Conservation (phyloP, 2,888 invertebrate species). For the Molanna angustata region DNA sequence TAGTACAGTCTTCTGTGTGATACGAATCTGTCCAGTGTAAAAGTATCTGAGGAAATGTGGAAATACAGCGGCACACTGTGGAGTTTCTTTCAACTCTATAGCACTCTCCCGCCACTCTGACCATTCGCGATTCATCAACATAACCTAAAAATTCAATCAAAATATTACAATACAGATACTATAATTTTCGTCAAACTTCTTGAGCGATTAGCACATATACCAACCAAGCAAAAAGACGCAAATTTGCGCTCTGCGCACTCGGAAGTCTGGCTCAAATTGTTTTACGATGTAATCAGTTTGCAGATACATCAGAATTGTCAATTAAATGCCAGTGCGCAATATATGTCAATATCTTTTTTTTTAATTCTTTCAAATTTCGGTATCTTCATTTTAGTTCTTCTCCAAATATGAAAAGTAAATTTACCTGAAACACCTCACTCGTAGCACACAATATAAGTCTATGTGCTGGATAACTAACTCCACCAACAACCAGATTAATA, state of each 20-base stretch:
- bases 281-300: no score
- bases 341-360: no score
- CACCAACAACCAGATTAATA: conserved; percentile 79
- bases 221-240: no score
- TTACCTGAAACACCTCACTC: conserved; percentile 92
- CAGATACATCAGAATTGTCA: no score
- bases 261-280: no score
- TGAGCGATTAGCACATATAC: no score
- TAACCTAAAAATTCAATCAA: conserved; percentile 60
- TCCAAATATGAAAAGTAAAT: neutral
- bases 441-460: conserved; percentile 88
- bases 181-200: no score
- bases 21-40: conserved; percentile 87
- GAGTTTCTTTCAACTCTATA: conserved; percentile 82
- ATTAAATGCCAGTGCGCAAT: no score
- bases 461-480: conserved; percentile 81
- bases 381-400: no score
- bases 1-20: conserved; percentile 80
- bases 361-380: no score
- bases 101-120: conserved; percentile 82
- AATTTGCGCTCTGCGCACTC: no score
- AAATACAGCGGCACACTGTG: conserved; percentile 80
- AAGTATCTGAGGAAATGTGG: conserved; percentile 81
- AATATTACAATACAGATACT: neutral
- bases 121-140: conserved; percentile 94